phyloP scores from a whole-genome alignment of 2,113 vertebrate genomes.

The Hypomesus transpacificus region DNA sequence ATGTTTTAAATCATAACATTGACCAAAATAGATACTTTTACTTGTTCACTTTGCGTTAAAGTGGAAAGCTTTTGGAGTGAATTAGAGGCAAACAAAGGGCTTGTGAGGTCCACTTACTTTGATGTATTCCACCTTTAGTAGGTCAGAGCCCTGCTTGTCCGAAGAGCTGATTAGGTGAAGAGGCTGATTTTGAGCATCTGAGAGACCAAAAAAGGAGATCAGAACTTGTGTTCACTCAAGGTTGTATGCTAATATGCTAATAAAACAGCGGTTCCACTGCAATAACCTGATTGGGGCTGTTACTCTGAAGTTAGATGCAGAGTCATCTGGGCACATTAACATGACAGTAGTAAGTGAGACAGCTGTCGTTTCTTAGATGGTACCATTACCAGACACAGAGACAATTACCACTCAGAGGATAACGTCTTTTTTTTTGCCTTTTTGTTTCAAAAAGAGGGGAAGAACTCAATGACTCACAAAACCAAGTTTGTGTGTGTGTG shows the following conservation, averaged over 20 bases:
- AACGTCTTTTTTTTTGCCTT: background rate
- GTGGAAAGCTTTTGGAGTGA: background rate
- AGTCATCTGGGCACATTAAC: too few species aligned
- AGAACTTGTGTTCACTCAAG: too few species aligned
- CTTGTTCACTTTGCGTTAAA: background rate
- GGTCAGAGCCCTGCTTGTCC: constrained; percentile 79
- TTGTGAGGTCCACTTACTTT: constrained; percentile 71
- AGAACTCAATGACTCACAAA: too few species aligned
- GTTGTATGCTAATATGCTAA: too few species aligned
- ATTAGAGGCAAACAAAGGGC: background rate
- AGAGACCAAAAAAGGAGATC: constrained; percentile 16
- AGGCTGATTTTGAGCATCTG: constrained; percentile 74
- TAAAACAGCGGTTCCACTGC: too few species aligned
- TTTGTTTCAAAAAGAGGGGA: background rate
- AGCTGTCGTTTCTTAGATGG: too few species aligned
- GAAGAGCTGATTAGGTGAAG: constrained; percentile 87
- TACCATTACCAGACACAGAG: too few species aligned
- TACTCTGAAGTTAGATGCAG: too few species aligned
- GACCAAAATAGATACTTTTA: too few species aligned
- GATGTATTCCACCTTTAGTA: constrained; percentile 89
- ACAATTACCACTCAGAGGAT: too few species aligned
- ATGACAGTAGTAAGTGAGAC: too few species aligned
- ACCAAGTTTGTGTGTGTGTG: background rate
- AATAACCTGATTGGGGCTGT: too few species aligned
- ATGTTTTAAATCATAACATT: constrained; percentile 4